These are phyloP conservation scores for Ips typographus DNA, from an alignment of 1,140 invertebrate genomes.

Conservation along the genomic window DNA sequence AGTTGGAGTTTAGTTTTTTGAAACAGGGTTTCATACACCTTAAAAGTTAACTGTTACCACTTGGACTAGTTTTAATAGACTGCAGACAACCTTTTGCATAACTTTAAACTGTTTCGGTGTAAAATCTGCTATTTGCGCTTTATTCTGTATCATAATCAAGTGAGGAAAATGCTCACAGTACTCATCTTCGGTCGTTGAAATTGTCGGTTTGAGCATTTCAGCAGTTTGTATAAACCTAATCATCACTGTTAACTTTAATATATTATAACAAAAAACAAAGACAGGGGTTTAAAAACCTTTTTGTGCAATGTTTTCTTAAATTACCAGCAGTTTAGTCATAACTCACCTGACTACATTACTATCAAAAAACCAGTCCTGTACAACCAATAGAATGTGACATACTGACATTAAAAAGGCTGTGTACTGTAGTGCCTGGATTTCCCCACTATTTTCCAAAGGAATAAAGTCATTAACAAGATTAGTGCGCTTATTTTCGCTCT, in stretches of 20 bases:
- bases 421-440: conserved; percentile 76
- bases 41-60: conserved; percentile 37
- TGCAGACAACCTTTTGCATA: conserved; percentile 61
- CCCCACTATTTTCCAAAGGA: conserved; percentile 64
- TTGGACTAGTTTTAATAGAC: background rate
- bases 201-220: conserved; percentile 84
- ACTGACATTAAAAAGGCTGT: conserved; percentile 82
- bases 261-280: background rate
- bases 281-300: background rate
- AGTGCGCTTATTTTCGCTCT: conserved; percentile 58
- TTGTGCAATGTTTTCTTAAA: too few species aligned
- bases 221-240: conserved; percentile 77
- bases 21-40: conserved; percentile 67
- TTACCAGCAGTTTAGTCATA: too few species aligned
- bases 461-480: conserved; percentile 58
- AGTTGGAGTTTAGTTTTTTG: conserved; percentile 69
- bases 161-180: conserved; percentile 74
- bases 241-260: background rate
- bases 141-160: conserved; percentile 76
- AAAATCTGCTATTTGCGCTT: conserved; percentile 70
- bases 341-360: conserved; percentile 66
- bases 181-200: conserved; percentile 66
- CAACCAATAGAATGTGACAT: conserved; percentile 84
- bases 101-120: conserved; percentile 62
- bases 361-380: conserved; percentile 86